A percentile compares a stretch with the other conserved stretches of the same genome.
Conservation (phyloP, 2,797 vertebrate species). For the Chlorospingus flavigularis region DNA sequence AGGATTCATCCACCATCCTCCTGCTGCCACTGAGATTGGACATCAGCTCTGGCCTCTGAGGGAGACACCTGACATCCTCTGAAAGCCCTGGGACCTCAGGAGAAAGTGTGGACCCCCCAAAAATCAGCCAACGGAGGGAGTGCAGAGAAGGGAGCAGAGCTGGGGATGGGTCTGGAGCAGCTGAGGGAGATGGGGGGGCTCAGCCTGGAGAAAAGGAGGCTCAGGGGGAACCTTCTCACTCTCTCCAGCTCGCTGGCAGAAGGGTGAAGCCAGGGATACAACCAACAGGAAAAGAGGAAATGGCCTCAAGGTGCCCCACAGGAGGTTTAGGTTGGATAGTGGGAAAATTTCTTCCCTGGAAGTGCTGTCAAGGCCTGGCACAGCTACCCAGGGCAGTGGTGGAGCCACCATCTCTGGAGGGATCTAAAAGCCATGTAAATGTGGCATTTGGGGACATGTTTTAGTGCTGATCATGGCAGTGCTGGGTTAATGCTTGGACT, state of each 20-base stretch:
- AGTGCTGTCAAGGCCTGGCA: background rate
- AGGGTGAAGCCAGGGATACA: background rate
- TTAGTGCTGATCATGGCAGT: background rate
- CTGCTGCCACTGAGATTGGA: accelerated
- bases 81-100: background rate
- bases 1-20: background rate
- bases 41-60: background rate
- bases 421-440: background rate
- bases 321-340: background rate
- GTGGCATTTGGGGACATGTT: background rate
- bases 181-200: background rate
- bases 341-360: background rate
- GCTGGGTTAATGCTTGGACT: background rate
- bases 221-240: background rate
- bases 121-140: background rate
- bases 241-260: background rate
- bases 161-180: background rate
- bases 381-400: background rate
- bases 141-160: background rate
- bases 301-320: background rate
- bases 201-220: background rate
- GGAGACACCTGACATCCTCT: background rate
- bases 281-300: background rate
- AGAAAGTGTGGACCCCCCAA: background rate
- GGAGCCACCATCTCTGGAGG: background rate